A percentile compares a stretch with the other conserved stretches of the same genome.
Evolutionary conservation across 2,888 invertebrate species (phyloP).

Genomic region (Cremastobaeus sp.): DNA sequence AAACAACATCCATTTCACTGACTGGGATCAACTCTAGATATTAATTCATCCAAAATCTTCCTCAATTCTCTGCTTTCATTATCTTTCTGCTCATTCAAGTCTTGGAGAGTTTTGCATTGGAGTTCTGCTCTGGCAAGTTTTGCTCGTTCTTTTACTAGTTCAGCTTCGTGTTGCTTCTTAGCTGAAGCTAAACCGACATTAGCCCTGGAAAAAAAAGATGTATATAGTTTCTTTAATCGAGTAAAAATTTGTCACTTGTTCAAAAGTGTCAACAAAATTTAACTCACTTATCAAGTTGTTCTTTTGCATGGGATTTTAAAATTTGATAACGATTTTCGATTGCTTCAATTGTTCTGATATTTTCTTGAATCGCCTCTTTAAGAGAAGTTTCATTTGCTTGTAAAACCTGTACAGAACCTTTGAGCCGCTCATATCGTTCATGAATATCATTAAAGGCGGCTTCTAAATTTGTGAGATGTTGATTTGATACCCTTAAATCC

Average conservation of each 20-base stretch:
- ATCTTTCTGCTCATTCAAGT: conserved; percentile 91
- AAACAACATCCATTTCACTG: conserved; percentile 11
- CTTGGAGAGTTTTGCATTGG: conserved; percentile 83
- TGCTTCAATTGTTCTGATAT: conserved; percentile 85
- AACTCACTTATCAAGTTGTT: conserved; percentile 88
- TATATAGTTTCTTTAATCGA: no score
- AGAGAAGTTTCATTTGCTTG: conserved; percentile 72
- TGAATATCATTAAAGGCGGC: conserved; percentile 77
- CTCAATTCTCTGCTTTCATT: conserved; percentile 94
- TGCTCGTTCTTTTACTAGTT: conserved; percentile 87
- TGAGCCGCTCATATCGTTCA: conserved; percentile 83
- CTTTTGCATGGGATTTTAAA: conserved; percentile 92
- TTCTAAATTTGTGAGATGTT: conserved; percentile 76
- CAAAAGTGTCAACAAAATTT: no score
- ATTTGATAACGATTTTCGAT: conserved; percentile 92
- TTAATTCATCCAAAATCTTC: conserved; percentile 95
- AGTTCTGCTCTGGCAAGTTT: conserved; percentile 83
- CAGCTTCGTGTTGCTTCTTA: conserved; percentile 78
- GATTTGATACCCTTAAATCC: conserved; percentile 76
- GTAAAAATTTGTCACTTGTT: no score
- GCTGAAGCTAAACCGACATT: conserved; percentile 16
- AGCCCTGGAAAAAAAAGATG: conserved; percentile 74
- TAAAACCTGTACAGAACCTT: conserved; percentile 80
- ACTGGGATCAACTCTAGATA: conserved; percentile 79
- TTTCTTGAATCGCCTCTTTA: conserved; percentile 84